These are phyloP conservation scores for Brachystomella parvula DNA, from an alignment of 1,140 invertebrate species.

Conservation along the genomic window DNA sequence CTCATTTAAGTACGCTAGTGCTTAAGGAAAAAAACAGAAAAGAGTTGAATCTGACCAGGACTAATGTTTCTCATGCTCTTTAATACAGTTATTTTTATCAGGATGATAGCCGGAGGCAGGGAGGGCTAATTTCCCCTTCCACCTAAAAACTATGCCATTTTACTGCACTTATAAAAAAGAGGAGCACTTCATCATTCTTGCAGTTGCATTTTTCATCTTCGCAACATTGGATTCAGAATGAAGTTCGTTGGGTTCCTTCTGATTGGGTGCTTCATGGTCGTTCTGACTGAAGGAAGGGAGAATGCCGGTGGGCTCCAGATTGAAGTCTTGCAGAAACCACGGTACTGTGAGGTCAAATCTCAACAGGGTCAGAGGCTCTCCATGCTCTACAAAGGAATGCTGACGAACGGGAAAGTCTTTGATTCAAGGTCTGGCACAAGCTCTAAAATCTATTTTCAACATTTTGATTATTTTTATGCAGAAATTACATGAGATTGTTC, in stretches of 20 bases:
- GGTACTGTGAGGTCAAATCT: constrained; percentile 67
- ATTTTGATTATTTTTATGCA: neutral
- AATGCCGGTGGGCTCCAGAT: constrained; percentile 40
- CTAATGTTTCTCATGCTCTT: too few species aligned
- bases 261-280: neutral
- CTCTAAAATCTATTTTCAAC: too few species aligned
- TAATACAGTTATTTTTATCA: too few species aligned
- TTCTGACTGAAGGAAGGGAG: neutral
- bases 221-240: too few species aligned
- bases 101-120: too few species aligned
- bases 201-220: neutral
- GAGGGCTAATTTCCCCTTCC: neutral
- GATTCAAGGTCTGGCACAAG: constrained; percentile 70
- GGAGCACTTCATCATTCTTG: neutral
- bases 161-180: neutral
- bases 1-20: too few species aligned
- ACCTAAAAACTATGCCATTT: neutral
- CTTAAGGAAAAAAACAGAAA: too few species aligned
- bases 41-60: too few species aligned
- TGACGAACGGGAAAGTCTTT: constrained; percentile 78
- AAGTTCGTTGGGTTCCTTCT: neutral
- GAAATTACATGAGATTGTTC: neutral
- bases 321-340: constrained; percentile 67
- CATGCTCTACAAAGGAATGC: constrained; percentile 86
- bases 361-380: constrained; percentile 79